phyloP scores from a whole-genome alignment of 2,113 vertebrate species.

The Embiotoca jacksoni region DNA sequence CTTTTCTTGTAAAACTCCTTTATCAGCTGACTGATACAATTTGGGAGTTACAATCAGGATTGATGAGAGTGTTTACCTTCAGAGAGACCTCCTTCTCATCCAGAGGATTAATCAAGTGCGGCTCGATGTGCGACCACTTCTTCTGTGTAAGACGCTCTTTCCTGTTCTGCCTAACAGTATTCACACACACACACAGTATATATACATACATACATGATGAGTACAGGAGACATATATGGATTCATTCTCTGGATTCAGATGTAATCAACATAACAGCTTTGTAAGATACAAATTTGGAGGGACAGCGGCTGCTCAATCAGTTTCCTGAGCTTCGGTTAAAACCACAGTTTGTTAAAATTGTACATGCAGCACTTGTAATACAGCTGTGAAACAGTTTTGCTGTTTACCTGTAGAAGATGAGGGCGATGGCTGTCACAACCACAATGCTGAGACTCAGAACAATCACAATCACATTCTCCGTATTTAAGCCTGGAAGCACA shows the following conservation, averaged over 20 bases:
- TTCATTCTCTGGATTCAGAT: too few relatives aligned
- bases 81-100: conserved; percentile 91
- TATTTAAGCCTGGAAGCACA: conserved; percentile 72
- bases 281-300: too few relatives aligned
- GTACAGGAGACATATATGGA: background rate
- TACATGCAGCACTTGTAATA: too few relatives aligned
- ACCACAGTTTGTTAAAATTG: background rate
- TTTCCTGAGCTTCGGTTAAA: background rate
- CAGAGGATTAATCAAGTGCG: conserved; percentile 89
- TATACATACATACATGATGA: background rate
- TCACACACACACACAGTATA: background rate
- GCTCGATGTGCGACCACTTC: conserved; percentile 93
- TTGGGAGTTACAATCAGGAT: too few relatives aligned
- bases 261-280: too few relatives aligned
- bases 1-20: background rate
- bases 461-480: conserved; percentile 88
- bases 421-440: conserved; percentile 88
- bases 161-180: conserved; percentile 89
- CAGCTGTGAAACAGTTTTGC: too few relatives aligned
- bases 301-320: too few relatives aligned
- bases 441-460: conserved; percentile 88
- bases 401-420: conserved; percentile 93
- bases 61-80: conserved; percentile 85
- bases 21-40: too few relatives aligned
- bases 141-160: conserved; percentile 87